These are phyloP conservation scores for Bagarius yarrelli DNA, from an alignment of 2,113 vertebrate genomes.

Conservation along the genomic window DNA sequence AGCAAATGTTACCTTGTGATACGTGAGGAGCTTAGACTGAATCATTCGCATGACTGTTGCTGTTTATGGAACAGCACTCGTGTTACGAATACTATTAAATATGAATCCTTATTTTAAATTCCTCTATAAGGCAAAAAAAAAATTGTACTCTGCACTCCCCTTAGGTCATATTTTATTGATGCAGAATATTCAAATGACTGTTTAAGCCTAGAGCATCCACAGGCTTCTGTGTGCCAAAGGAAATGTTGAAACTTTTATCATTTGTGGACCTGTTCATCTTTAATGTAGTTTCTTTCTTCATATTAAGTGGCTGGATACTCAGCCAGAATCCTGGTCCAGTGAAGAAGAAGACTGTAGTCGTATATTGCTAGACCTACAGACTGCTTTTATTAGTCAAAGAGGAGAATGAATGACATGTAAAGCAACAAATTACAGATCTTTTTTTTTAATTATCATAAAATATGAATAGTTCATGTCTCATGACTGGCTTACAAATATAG, in stretches of 20 bases:
- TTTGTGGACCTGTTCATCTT: not conserved
- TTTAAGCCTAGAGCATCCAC: not conserved
- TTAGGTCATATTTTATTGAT: conserved; percentile 28
- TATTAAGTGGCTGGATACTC: not conserved
- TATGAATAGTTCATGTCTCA: too few species aligned
- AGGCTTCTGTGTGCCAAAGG: not conserved
- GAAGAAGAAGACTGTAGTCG: not conserved
- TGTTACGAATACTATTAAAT: conserved; percentile 23
- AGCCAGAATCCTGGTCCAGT: not conserved
- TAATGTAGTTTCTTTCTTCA: not conserved
- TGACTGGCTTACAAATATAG: too few species aligned
- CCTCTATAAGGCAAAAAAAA: not conserved
- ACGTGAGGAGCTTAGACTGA: not conserved
- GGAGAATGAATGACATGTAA: not conserved
- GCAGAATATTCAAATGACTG: conserved; percentile 9
- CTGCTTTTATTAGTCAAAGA: not conserved
- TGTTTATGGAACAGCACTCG: conserved; percentile 4
- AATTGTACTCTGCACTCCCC: conserved; percentile 7
- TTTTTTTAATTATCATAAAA: too few species aligned
- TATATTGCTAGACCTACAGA: too few species aligned
- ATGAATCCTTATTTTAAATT: conserved; percentile 31
- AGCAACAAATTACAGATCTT: too few species aligned
- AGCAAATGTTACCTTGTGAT: conserved; percentile 17
- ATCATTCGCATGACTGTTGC: not conserved
- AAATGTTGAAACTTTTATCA: conserved; percentile 21